Base-by-base conservation (phyloP, 2,113 vertebrate genomes). In the Alaudala cheleensis region DNA sequence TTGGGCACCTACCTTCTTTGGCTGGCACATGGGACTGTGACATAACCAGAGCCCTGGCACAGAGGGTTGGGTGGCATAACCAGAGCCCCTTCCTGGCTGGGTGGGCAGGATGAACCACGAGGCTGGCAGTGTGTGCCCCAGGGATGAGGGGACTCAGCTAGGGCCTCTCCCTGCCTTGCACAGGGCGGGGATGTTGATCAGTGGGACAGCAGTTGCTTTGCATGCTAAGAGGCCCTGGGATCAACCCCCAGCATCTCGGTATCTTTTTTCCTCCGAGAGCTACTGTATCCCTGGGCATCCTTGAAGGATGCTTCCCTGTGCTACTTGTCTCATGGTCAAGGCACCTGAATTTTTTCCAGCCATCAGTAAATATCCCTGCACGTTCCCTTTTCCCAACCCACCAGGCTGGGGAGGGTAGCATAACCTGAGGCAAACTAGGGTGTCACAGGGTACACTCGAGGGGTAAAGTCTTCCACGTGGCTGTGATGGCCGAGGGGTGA, bases 361-460 rank as follows among this genome's bases (percentile, higher is more conserved):
- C 11, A 4, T 39, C 5, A 2, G 11, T 37, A 44, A 65, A 61
- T n/a, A 56, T 23, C 28, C 29, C 17, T 4, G 6, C 45, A 9
- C 9, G 5, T 47, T 66, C 12, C 4, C 10, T 77, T 76, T 47
- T 39, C 26, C n/a, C 26, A 66, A 0, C 9, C 11, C 29, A 19
- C 8, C 49, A 25, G 33, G 10, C 28, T 37, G 19, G 16, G 9
- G 16, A n/a, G 37, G 24, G 25, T 8, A 11, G 28, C 34, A 42
- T 14, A 26, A 4, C 14, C 6, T 17, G 10, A 16, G 21, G 12
- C 26, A 37, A 25, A 14, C 19, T 3, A 4, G 6, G 4, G 2
- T 42, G 24, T 37, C 19, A 7, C 0, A 0, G 0, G 1, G 1
- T 29, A 3, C 13, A 8, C 2, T 10, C 29, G 17, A 3, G n/a